Percentiles rank a stretch among this genome's conserved stretches.
Evolutionary conservation across 2,888 invertebrate genomes (phyloP).

Genomic region (Alitta virens): DNA sequence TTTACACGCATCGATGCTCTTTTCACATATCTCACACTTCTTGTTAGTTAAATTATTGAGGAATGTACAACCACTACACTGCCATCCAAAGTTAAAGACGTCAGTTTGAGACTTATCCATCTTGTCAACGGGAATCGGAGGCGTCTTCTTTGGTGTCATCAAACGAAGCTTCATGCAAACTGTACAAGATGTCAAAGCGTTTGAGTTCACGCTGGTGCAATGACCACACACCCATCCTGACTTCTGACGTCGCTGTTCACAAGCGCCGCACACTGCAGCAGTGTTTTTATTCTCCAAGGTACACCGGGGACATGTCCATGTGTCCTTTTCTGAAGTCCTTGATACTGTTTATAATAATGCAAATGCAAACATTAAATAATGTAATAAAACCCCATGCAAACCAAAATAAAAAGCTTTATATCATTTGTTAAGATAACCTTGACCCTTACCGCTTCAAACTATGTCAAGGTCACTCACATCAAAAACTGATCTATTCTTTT

Average conservation of each 20-base stretch:
- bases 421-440: no score
- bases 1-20: not conserved
- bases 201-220: constrained; percentile 81
- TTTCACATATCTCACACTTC: constrained; percentile 77
- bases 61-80: constrained; percentile 83
- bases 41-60: constrained; percentile 71
- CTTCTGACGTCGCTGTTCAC: constrained; percentile 44
- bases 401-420: no score
- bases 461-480: no score
- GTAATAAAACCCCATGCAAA: no score
- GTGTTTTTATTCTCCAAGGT: constrained; percentile 72
- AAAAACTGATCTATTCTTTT: no score
- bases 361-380: no score
- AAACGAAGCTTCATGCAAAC: constrained; percentile 69
- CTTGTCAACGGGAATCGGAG: not conserved
- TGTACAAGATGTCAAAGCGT: constrained; percentile 71
- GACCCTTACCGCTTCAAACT: no score
- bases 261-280: constrained; percentile 71
- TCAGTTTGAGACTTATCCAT: not conserved
- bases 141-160: not conserved
- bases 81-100: constrained; percentile 62
- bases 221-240: constrained; percentile 78
- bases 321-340: not conserved
- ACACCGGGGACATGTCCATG: constrained; percentile 65
- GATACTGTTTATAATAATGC: no score